Evolutionary conservation across 1,140 invertebrate species (phyloP), one percentile per base, ranked within the genome.

Genomic region (Colletes latitarsis): DNA sequence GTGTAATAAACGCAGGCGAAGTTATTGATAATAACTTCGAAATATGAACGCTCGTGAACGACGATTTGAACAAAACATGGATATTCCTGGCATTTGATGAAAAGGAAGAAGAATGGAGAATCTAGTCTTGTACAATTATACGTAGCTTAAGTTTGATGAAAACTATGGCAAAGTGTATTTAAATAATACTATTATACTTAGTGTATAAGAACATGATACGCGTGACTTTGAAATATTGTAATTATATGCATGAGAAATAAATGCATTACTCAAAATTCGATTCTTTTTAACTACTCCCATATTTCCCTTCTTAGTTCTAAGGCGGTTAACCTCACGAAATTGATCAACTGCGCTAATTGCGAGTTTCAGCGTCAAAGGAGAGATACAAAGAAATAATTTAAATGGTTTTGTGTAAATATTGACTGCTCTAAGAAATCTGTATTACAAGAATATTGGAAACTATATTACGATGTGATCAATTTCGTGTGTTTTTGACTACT

Each of bases 1-100:
- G 73, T 97, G 96, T 88, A 94, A 93, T 85, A 95, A 95, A 64
- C 82, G 82, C 12, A 75, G 74, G 30, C 81, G 82, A 39, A 88
- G 77, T 41, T 63, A 63, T 41, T 62, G 6, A 89, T 52, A 9
- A 46, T 46, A 30, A 30, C 30, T 30, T 30, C 84, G 41, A 75
- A 53, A 30, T 19, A 12, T 3, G 39, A 19, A 41, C 43, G 17
- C 1, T 0, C 4, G n/a, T 6, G n/a, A 62, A 46, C 14, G 12
- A 15, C 14, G 6, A 6, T 9, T 62, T 15, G 15, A 30, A 41
- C 3, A 10, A 53, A 57, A 55, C 9, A 5, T 70, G 9, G 30
- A 62, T 14, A 15, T 41, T 41, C 4, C 6, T 8, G 15, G 0
- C 3, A 30, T 64, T 6, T 9, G 46, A 41, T 0, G 58, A 15